Percentiles rank a stretch among this genome's conserved stretches.
These are phyloP conservation scores for Neuroterus valhalla DNA, from an alignment of 1,140 invertebrate species.

Conservation along the genomic window DNA sequence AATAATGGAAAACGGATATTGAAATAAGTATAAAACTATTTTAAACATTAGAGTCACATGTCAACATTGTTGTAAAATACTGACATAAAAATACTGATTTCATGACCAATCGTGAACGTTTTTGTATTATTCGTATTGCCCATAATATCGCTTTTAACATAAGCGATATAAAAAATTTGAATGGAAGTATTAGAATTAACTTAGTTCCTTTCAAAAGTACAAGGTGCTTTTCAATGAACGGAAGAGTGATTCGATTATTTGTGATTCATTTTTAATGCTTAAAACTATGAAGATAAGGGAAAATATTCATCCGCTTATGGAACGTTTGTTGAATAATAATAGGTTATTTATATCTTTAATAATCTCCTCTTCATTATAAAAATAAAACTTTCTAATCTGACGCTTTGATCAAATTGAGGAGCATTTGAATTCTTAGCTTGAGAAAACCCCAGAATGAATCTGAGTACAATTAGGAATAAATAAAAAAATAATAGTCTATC, in stretches of 20 bases:
- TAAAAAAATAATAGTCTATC: no score
- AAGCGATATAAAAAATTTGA: slow-evolving; percentile 32
- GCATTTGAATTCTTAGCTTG: no score
- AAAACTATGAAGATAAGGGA: not conserved
- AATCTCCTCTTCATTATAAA: no score
- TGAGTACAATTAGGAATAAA: no score
- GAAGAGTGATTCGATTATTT: not conserved
- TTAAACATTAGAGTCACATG: slow-evolving; percentile 50
- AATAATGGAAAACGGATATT: slow-evolving; percentile 2
- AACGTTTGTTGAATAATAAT: no score
- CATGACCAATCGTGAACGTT: no score
- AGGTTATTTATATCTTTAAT: no score
- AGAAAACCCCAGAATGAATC: no score
- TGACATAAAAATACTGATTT: slow-evolving; percentile 72
- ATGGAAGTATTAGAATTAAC: slow-evolving; percentile 23
- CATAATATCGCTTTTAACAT: slow-evolving; percentile 47
- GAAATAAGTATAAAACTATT: slow-evolving; percentile 54
- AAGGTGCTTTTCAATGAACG: slow-evolving; percentile 7
- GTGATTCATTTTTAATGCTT: not conserved
- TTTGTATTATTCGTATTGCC: no score
- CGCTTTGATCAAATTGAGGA: no score
- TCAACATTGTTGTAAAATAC: slow-evolving; percentile 67
- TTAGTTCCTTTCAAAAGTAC: slow-evolving; percentile 22
- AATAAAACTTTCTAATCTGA: no score
- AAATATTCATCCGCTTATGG: no score